phyloP scores from a whole-genome alignment of 2,888 invertebrate species.

The Euphydryas editha region DNA sequence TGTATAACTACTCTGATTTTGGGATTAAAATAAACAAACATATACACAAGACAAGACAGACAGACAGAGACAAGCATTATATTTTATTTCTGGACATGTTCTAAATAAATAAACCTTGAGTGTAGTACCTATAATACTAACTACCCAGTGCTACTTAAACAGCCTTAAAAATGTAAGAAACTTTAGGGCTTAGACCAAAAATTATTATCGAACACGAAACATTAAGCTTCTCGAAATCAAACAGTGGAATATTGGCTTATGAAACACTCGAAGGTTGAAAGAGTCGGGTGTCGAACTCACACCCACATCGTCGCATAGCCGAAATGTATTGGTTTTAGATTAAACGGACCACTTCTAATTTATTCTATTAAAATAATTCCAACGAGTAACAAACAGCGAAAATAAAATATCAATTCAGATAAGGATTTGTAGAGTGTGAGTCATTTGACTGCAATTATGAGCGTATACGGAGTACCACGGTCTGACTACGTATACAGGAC shows the following conservation, averaged over 20 bases:
- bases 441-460: background rate
- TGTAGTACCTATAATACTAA: no score
- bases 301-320: constrained; percentile 8
- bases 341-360: constrained; percentile 29
- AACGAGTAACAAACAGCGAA: constrained; percentile 22
- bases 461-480: no score
- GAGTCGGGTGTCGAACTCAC: constrained; percentile 24
- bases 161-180: no score
- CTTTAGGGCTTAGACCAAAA: no score
- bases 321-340: constrained; percentile 32
- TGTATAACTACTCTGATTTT: no score
- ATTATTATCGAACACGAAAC: background rate
- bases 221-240: background rate
- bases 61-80: no score
- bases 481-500: no score
- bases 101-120: no score
- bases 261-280: constrained; percentile 14
- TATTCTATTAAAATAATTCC: constrained; percentile 27
- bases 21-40: no score
- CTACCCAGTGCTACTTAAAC: no score
- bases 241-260: background rate
- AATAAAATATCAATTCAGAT: constrained; percentile 33
- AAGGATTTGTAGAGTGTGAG: constrained; percentile 22
- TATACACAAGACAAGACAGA: no score
- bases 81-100: no score